Base-by-base conservation (phyloP, 2,113 vertebrate species). In the Silurus meridionalis region DNA sequence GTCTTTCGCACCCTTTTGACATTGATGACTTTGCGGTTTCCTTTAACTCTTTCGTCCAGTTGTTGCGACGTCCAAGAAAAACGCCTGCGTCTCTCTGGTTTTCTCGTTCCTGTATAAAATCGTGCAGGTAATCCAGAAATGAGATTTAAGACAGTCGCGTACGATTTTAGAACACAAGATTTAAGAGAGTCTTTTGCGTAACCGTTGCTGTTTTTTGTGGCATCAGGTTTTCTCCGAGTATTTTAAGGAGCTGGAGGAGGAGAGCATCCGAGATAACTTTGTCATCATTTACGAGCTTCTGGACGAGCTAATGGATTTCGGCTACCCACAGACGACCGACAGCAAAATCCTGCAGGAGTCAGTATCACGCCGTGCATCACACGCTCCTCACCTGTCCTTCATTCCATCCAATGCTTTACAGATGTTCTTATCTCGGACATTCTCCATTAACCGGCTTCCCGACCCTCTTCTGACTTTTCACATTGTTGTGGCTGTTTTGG, bases 321-420 rank as follows among this genome's bases (percentile, higher is more conserved):
- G 98, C 48, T 99, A 97, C 87, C 98, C 98, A 0, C 98, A 99
- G 92, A 99, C 98, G 84, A 99, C 98, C 0, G 98, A 99, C 90
- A 99, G 98, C 95, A 99, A 99, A 92, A 99, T 99, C 88, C 94
- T 99, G 75, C 98, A 99, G 94, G 98, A 99, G 98, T 99, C 91
- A 96, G 97, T 96, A 87, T 48, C 5, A 2, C 6, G 5, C 69
- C 50, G 0, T 9, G 0, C 50, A 21, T 78, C 5, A 21, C 23
- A 48, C 2, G 17, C 37, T 13, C 48, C 13, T 75, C 53, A 72
- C 21, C 69, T 21, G 46, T 9, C 15, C 1, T 53, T 74, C 10
- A 48, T 48, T 21, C 21, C 17, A 0, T 13, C 17, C 23, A 52
- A 53, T 10, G 74, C 13, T 14, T 53, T 77, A 19, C 10, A 52